Evolutionary conservation across 2,888 invertebrate genomes (phyloP).

Genomic region (Cerastis rubricosa): DNA sequence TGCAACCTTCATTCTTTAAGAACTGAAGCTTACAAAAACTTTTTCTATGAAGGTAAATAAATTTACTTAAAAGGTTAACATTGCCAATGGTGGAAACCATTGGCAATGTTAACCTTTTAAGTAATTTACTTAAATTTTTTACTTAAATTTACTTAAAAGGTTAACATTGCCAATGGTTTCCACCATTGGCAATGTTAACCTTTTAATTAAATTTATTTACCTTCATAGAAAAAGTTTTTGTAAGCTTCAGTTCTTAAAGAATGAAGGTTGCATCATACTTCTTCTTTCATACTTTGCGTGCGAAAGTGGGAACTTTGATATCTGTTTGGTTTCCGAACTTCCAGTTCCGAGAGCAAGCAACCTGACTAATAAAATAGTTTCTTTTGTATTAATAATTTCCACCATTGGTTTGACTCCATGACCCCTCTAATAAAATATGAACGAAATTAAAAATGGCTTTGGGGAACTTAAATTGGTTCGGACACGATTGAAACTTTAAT

Average conservation of each 20-base stretch:
- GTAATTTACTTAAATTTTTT: no score
- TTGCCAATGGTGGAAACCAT: background rate
- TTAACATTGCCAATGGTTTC: no score
- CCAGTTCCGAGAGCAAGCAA: background rate
- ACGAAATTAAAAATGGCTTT: slow-evolving; percentile 26
- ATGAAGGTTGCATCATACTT: background rate
- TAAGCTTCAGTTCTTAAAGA: background rate
- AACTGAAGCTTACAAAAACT: background rate
- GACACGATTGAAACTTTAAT: slow-evolving; percentile 33
- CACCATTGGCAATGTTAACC: no score
- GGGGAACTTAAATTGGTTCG: slow-evolving; percentile 16
- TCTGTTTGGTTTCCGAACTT: slow-evolving; percentile 14
- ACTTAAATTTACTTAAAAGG: no score
- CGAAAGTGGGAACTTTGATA: slow-evolving; percentile 4
- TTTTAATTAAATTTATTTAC: background rate
- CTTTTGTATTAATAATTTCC: slow-evolving; percentile 1
- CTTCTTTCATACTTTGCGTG: no score
- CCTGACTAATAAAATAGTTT: background rate
- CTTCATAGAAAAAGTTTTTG: slow-evolving; percentile 3
- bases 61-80: no score
- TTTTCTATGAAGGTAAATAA: background rate
- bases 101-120: no score
- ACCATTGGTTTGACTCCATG: background rate
- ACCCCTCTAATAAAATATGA: slow-evolving; percentile 19
- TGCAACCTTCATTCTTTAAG: background rate